Evolutionary conservation across 2,113 vertebrate genomes (phyloP).

Genomic region (Pedionomus torquatus): DNA sequence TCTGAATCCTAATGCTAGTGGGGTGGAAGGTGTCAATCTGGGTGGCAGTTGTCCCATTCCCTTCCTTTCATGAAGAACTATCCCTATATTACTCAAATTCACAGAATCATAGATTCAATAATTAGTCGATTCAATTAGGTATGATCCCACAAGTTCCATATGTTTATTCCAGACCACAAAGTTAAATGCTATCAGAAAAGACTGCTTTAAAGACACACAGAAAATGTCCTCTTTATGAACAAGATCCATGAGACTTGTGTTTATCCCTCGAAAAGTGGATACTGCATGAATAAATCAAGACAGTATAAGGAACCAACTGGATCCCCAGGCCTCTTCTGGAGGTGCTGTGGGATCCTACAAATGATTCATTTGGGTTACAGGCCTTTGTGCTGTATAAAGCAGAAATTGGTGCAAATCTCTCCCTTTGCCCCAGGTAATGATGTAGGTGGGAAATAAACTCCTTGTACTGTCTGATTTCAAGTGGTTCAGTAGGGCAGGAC

Average conservation of each 20-base stretch:
- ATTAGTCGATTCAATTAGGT: not conserved
- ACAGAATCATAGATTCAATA: too few species aligned
- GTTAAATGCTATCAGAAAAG: not conserved
- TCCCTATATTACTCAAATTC: not conserved
- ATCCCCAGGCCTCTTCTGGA: not conserved
- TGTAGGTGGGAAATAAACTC: slow-evolving; percentile 33
- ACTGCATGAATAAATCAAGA: slow-evolving; percentile 72
- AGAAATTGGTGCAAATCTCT: not conserved
- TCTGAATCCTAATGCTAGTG: not conserved
- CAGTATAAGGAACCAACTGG: slow-evolving; percentile 60
- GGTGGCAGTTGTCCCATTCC: not conserved
- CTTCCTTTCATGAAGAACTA: not conserved
- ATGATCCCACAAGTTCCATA: not conserved
- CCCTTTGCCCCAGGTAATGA: slow-evolving; percentile 17
- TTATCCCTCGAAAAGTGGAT: slow-evolving; percentile 75
- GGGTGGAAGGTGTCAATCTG: not conserved
- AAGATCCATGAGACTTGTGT: slow-evolving; percentile 62
- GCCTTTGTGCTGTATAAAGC: not conserved
- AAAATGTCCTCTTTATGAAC: not conserved
- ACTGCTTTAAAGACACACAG: not conserved
- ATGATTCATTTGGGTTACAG: not conserved
- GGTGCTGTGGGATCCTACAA: not conserved
- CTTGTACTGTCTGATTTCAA: slow-evolving; percentile 71
- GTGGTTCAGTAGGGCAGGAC: slow-evolving; percentile 58
- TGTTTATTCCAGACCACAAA: not conserved